A percentile compares a stretch with the other conserved stretches of the same genome.
These are phyloP conservation scores for Marcusenius ussheri DNA, from an alignment of 2,113 vertebrate genomes.

Conservation along the genomic window DNA sequence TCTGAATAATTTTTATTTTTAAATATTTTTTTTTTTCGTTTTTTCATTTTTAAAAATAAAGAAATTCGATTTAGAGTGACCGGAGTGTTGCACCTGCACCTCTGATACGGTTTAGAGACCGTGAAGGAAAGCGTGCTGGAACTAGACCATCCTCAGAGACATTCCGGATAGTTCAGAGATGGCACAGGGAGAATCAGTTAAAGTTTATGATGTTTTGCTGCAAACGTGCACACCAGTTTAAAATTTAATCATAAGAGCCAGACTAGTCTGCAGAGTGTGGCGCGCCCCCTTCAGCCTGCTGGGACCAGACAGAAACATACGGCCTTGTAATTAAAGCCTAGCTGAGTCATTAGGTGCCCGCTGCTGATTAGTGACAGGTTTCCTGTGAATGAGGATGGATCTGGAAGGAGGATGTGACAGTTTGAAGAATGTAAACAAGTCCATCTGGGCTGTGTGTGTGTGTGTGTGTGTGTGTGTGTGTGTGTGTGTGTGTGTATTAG, in stretches of 20 bases:
- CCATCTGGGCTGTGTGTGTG: slow-evolving; percentile 26
- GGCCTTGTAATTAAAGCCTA: slow-evolving; percentile 12
- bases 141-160: not conserved
- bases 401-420: slow-evolving; percentile 14
- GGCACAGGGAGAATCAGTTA: not conserved
- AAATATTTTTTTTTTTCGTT: too few species aligned
- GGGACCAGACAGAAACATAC: slow-evolving; percentile 9
- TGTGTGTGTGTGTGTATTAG: slow-evolving; percentile 30
- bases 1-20: too few species aligned
- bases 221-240: not conserved
- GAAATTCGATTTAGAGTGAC: not conserved
- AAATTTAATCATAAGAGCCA: not conserved
- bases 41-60: not conserved
- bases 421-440: slow-evolving; percentile 10
- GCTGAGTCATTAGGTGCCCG: slow-evolving; percentile 19
- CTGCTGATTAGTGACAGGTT: slow-evolving; percentile 20
- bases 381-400: slow-evolving; percentile 1
- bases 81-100: not conserved
- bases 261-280: not conserved
- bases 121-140: not conserved
- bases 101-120: not conserved
- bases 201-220: not conserved
- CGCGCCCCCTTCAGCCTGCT: not conserved
- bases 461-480: slow-evolving; percentile 23
- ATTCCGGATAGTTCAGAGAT: not conserved